Conservation (phyloP, 1,140 invertebrate species). For the Dreissena polymorpha region DNA sequence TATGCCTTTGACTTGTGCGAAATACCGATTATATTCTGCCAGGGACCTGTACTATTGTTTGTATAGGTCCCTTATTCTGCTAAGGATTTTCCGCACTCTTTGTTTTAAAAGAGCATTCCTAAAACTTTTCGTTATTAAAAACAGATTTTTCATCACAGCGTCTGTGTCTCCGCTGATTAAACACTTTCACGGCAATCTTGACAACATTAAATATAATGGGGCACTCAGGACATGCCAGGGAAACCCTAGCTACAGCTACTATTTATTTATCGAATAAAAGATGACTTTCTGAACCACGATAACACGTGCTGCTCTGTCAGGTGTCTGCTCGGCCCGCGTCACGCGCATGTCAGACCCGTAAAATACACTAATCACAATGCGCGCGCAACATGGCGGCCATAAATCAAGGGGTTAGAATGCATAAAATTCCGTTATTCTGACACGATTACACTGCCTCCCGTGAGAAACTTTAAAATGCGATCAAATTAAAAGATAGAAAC, state of each 20-base stretch:
- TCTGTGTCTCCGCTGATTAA: background rate
- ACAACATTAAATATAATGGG: background rate
- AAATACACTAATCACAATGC: conserved; percentile 6
- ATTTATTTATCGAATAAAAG: conserved; percentile 13
- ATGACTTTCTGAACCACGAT: conserved; percentile 17
- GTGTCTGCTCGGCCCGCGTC: conserved; percentile 36
- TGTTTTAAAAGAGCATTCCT: no score
- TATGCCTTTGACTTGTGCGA: no score
- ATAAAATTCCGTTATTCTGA: conserved; percentile 17
- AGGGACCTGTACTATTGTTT: no score
- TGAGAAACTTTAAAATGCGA: conserved; percentile 22
- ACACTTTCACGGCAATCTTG: background rate
- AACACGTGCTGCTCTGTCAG: conserved; percentile 35
- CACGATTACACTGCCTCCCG: conserved; percentile 4
- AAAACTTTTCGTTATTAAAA: no score
- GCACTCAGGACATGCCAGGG: background rate
- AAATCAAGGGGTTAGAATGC: conserved; percentile 45
- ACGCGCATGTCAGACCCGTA: conserved; percentile 40
- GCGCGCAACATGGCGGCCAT: conserved; percentile 20
- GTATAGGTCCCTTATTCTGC: no score
- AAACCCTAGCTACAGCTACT: background rate
- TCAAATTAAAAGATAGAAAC: background rate
- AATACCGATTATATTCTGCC: no score
- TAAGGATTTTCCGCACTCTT: no score
- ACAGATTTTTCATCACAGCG: no score